Conservation (phyloP, 2,797 vertebrate genomes). For the Carduelis carduelis region DNA sequence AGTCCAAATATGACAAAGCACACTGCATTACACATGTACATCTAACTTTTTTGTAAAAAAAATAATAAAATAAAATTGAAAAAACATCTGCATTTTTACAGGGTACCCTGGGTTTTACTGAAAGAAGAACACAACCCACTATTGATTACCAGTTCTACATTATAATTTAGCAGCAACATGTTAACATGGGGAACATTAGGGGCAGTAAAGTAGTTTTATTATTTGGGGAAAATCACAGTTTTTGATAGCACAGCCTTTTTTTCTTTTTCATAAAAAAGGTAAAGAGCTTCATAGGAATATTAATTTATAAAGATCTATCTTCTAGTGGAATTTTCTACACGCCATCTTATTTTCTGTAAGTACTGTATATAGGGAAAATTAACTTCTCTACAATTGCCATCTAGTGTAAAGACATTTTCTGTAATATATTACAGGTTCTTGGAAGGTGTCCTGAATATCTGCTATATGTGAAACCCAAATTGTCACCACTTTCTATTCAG, state of each 20-base stretch:
- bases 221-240: conserved; percentile 92
- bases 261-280: conserved; percentile 80
- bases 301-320: conserved; percentile 84
- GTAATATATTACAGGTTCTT: conserved; percentile 84
- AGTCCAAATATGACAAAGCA: conserved; percentile 91
- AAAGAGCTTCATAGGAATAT: conserved; percentile 71
- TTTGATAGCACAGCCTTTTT: conserved; percentile 85
- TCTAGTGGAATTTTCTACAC: conserved; percentile 72
- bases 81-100: conserved; percentile 89
- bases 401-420: conserved; percentile 84
- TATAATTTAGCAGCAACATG: conserved; percentile 97
- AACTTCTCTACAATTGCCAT: conserved; percentile 81
- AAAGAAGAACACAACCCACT: conserved; percentile 87
- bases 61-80: conserved; percentile 71
- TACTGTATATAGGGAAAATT: conserved; percentile 79
- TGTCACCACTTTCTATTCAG: conserved; percentile 85
- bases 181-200: conserved; percentile 90
- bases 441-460: conserved; percentile 84
- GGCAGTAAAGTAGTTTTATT: conserved; percentile 94
- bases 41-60: conserved; percentile 76
- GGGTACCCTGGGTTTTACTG: conserved; percentile 84
- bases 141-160: conserved; percentile 85
- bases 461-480: conserved; percentile 82
- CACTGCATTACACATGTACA: conserved; percentile 85
- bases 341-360: conserved; percentile 75